Conservation (phyloP, 2,797 vertebrate genomes). For the Merluccius polli region DNA sequence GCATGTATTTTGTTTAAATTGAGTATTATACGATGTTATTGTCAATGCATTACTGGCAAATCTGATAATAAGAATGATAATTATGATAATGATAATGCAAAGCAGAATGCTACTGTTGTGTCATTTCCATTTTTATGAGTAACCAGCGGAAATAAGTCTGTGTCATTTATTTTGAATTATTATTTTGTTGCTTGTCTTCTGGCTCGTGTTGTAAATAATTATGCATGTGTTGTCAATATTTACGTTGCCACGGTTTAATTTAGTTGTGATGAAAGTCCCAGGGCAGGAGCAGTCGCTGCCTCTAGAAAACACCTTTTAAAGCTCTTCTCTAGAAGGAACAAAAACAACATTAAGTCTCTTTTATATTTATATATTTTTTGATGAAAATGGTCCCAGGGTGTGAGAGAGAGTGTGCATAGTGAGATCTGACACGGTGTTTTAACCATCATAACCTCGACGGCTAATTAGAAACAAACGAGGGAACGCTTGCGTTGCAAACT, state of each 20-base stretch:
- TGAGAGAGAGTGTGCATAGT: no score
- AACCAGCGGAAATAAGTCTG: conserved; percentile 42
- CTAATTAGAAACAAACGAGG: no score
- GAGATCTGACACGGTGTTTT: no score
- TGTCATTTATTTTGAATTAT: conserved; percentile 48
- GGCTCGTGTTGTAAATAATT: conserved; percentile 66
- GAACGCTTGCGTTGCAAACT: no score
- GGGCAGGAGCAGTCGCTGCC: conserved; percentile 49
- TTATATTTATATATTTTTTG: no score
- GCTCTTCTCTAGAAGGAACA: no score
- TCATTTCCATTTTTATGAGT: conserved; percentile 59
- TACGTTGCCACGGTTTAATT: conserved; percentile 73
- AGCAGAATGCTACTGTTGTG: conserved; percentile 13
- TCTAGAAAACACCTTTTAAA: no score
- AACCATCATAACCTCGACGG: no score
- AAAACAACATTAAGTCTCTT: no score
- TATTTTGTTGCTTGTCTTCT: conserved; percentile 40
- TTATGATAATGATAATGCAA: not conserved
- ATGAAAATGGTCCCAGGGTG: no score
- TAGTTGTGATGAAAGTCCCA: conserved; percentile 68
- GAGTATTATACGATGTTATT: conserved; percentile 4
- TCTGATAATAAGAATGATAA: conserved; percentile 5
- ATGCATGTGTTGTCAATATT: conserved; percentile 72
- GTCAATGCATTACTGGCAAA: not conserved
- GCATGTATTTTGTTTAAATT: not conserved